A percentile compares a stretch with the other conserved stretches of the same genome.
phyloP scores from a whole-genome alignment of 2,797 vertebrate species.

The Rhincodon typus region DNA sequence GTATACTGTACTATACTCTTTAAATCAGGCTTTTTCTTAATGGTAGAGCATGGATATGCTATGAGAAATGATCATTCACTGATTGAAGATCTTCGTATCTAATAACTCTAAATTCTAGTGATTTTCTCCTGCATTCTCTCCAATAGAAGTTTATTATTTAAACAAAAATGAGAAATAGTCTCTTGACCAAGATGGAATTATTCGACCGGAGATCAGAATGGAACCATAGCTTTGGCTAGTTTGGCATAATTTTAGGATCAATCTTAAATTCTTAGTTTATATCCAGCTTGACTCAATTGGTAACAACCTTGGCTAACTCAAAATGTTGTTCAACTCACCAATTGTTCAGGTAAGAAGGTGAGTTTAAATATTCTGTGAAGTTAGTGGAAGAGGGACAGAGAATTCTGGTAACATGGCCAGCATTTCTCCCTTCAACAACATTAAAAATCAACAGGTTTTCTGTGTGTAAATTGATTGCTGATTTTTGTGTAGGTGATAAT shows the following conservation, averaged over 20 bases:
- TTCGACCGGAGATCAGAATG: neutral
- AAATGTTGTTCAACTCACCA: neutral
- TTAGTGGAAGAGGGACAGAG: neutral
- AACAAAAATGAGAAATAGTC: neutral
- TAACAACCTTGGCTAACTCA: neutral
- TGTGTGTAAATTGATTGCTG: neutral
- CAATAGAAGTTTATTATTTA: neutral
- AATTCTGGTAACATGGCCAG: neutral
- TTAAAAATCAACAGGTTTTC: too few species aligned
- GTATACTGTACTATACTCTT: too few species aligned
- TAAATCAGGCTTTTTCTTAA: too few species aligned
- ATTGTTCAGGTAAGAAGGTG: neutral
- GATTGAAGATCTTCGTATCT: neutral
- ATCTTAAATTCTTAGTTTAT: neutral
- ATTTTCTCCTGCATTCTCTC: neutral
- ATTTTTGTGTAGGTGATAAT: neutral
- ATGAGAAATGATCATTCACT: neutral
- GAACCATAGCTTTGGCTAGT: neutral
- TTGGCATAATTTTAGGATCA: neutral
- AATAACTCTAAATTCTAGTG: neutral
- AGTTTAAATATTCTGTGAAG: neutral
- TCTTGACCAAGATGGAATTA: neutral
- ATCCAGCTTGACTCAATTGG: neutral
- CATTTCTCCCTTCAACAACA: neutral
- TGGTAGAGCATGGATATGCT: too few species aligned